A percentile compares a stretch with the other conserved stretches of the same genome.
These are phyloP conservation scores for Pachyseris speciosa DNA, from an alignment of 64 coral and sea anemone genomes.

Conservation along the genomic window DNA sequence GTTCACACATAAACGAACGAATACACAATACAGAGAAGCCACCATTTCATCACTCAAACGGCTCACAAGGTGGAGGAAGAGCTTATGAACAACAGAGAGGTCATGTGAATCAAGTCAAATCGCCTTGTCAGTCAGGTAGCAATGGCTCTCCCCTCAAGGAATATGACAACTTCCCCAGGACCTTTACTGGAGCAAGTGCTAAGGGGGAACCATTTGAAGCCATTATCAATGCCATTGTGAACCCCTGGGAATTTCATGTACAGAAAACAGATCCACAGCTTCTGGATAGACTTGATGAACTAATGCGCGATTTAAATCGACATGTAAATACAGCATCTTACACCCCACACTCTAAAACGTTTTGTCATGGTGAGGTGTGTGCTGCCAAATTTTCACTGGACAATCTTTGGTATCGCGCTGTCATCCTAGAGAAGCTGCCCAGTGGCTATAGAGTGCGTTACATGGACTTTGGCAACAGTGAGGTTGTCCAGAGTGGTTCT, in stretches of 20 bases:
- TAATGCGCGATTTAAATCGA: slow-evolving; percentile 67
- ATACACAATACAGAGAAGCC: background rate
- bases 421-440: slow-evolving; percentile 16
- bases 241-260: slow-evolving; percentile 80
- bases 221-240: slow-evolving; percentile 59
- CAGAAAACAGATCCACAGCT: slow-evolving; percentile 70
- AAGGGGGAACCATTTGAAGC: slow-evolving; percentile 64
- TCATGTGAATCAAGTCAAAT: background rate
- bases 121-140: background rate
- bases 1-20: background rate
- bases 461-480: slow-evolving; percentile 78
- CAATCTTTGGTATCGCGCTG: slow-evolving; percentile 86
- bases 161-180: background rate
- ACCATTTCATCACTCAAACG: background rate
- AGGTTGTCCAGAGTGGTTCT: slow-evolving; percentile 35
- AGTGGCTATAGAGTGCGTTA: slow-evolving; percentile 51
- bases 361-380: slow-evolving; percentile 35
- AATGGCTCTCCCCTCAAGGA: background rate
- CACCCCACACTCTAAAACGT: background rate
- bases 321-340: slow-evolving; percentile 3
- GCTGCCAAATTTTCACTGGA: slow-evolving; percentile 67
- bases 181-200: background rate
- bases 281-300: slow-evolving; percentile 32
- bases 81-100: too few species aligned
- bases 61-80: too few species aligned